A percentile compares a stretch with the other conserved stretches of the same genome.
Conservation (phyloP, 2,888 invertebrate genomes). For the Drosophila buzzatii region DNA sequence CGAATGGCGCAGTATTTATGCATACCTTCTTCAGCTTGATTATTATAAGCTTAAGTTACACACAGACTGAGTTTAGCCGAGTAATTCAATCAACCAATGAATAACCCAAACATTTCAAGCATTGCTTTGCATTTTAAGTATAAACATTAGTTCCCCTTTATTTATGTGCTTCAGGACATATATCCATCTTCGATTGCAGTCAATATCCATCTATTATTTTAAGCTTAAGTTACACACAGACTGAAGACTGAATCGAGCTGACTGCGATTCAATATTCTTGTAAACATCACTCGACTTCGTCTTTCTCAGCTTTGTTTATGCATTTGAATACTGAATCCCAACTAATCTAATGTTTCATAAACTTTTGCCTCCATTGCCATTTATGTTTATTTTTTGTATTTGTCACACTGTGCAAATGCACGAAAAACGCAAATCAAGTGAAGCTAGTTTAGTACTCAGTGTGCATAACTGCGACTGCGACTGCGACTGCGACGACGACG, state of each 20-base stretch:
- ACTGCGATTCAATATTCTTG: no score
- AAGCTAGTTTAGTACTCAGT: conserved; percentile 61
- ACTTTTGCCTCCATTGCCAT: neutral
- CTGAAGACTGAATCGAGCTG: no score
- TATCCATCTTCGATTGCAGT: neutral
- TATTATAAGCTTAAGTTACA: no score
- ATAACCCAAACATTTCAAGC: neutral
- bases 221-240: no score
- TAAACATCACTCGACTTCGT: neutral
- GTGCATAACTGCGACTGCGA: conserved; percentile 56
- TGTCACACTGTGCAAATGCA: conserved; percentile 47
- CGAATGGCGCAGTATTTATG: no score
- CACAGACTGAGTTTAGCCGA: no score
- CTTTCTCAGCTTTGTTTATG: neutral
- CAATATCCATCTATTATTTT: no score
- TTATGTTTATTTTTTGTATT: neutral
- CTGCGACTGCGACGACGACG: conserved; percentile 31
- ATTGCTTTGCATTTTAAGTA: neutral
- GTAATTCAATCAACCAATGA: no score
- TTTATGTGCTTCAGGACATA: neutral
- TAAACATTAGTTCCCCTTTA: neutral
- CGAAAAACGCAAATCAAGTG: conserved; percentile 50
- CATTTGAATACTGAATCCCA: neutral
- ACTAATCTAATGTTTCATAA: neutral
- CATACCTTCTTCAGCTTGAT: no score